Base-by-base conservation (phyloP, 1,140 invertebrate species). In the Stegodyphus mimosarum region DNA sequence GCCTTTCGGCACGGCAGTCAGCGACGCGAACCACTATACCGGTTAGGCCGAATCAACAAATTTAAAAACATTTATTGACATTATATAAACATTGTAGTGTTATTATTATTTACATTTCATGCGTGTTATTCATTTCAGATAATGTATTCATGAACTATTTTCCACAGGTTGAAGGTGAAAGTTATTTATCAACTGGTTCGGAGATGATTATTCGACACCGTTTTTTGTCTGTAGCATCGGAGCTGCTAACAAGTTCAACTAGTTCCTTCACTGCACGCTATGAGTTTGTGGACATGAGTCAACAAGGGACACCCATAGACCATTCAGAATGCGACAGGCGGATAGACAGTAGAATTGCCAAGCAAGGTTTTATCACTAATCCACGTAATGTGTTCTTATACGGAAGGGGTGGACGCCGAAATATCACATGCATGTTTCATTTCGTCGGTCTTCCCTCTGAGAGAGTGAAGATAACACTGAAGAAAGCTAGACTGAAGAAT, bases 251-350 rank as follows among this genome's bases (percentile, higher is more conserved):
- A 53, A 87, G 77, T 55, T 72, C 72, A 7, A 74, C 84, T 10
- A 86, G 80, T 17, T 71, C 86, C 13, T 88, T 88, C 78, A 76
- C 72, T 3, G 87, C 87, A 13, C 66, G 81, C 10, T 88, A 85
- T 50, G 88, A 88, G 69, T 88, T 88, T 55, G 70, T 88, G 3
- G 87, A 88, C 60, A 88, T 87, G 11, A 70, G 50, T 13, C 87
- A 87, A 49, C 71, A 69, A 11, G 88, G 88, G 5, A 75, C 86
- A 1, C 84, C 84, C 6, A 81, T 88, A 7, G 77, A 86, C 18
- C 87, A 87, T 17, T 70, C 87, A 0, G 70, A 84, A 17, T 88
- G 88, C 53, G 87, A 88, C 71, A 55, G 88, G 33, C 52, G 77
- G 50, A 33, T 88, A 6, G 75, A 84, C 52, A 87, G 87, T 13